A percentile compares a stretch with the other conserved stretches of the same genome.
phyloP scores from a whole-genome alignment of 2,113 vertebrate genomes.

The Tragelaphus scriptus region DNA sequence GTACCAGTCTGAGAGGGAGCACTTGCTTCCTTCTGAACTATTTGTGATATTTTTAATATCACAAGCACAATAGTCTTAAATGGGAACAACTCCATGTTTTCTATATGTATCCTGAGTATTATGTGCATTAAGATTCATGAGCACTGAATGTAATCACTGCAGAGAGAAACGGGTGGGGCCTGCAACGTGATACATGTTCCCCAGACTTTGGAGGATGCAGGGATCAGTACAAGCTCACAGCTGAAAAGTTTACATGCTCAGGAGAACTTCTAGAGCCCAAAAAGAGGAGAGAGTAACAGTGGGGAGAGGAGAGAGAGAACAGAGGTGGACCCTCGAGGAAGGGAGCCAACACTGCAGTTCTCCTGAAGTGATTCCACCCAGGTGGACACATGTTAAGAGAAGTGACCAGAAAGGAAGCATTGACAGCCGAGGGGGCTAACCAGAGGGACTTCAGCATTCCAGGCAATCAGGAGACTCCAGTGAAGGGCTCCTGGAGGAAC shows the following conservation, averaged over 20 bases:
- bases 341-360: neutral
- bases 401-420: neutral
- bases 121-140: neutral
- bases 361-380: neutral
- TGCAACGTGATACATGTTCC: neutral
- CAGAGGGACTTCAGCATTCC: neutral
- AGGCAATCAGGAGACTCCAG: neutral
- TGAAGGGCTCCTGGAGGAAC: neutral
- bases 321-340: neutral
- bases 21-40: neutral
- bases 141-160: neutral
- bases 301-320: neutral
- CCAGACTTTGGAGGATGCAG: neutral
- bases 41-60: neutral
- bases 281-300: neutral
- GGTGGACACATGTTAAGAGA: fast-evolving
- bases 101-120: neutral
- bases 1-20: neutral
- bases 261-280: neutral
- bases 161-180: neutral
- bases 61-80: neutral
- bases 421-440: neutral
- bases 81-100: neutral
- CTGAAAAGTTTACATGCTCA: neutral
- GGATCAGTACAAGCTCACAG: neutral